Conservation (phyloP, 2,113 vertebrate genomes). For the Platichthys stellatus region DNA sequence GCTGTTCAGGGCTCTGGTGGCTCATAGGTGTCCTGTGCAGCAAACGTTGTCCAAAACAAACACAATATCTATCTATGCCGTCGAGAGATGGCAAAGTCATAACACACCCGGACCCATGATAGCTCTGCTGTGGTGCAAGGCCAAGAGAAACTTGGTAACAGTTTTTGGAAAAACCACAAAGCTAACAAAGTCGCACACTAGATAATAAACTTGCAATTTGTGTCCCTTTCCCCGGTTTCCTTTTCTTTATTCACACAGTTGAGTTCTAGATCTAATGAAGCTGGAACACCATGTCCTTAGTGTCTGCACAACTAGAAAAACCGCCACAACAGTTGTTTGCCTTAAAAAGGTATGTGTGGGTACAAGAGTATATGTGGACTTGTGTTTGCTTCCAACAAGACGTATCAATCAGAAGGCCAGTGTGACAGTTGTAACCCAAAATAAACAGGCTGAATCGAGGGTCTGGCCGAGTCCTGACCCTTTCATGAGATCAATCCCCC, state of each 20-base stretch:
- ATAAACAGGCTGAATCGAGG: slow-evolving; percentile 83
- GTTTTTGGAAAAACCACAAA: not conserved
- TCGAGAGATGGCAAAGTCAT: slow-evolving; percentile 70
- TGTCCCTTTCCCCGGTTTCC: slow-evolving; percentile 7
- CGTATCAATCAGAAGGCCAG: slow-evolving; percentile 85
- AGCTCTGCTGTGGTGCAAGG: slow-evolving; percentile 36
- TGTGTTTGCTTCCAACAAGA: slow-evolving; percentile 71
- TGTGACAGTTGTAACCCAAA: slow-evolving; percentile 83
- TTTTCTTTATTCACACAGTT: slow-evolving; percentile 40
- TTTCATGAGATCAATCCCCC: slow-evolving; percentile 40
- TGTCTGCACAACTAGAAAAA: slow-evolving; percentile 58
- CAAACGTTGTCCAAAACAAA: slow-evolving; percentile 73
- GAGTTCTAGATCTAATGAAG: slow-evolving; percentile 52
- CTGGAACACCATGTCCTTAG: slow-evolving; percentile 44
- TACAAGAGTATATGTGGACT: not conserved
- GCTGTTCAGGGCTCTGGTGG: slow-evolving; percentile 69
- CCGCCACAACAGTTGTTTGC: slow-evolving; percentile 39
- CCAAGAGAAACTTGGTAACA: not conserved
- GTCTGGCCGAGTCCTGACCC: slow-evolving; percentile 63
- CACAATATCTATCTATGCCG: slow-evolving; percentile 67
- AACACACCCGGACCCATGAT: slow-evolving; percentile 66
- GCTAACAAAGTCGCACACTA: not conserved
- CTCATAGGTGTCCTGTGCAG: slow-evolving; percentile 67
- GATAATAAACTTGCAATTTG: slow-evolving; percentile 4
- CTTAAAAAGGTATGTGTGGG: slow-evolving; percentile 20